Evolutionary conservation across 2,888 invertebrate species (phyloP).

Genomic region (Automeris io): DNA sequence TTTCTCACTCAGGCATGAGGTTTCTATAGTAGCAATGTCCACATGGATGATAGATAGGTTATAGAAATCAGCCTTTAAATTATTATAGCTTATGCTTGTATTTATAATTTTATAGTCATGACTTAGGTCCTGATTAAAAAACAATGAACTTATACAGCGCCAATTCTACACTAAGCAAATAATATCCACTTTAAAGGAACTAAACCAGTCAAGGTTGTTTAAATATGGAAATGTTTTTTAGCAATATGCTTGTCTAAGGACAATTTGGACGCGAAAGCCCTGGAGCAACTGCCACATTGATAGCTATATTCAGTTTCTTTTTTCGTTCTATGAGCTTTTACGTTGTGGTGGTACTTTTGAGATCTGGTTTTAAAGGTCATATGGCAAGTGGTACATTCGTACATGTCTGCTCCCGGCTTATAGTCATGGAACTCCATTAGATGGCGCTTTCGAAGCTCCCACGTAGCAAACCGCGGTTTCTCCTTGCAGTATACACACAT

Average conservation of each 20-base stretch:
- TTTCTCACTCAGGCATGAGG: no score
- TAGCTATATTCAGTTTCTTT: constrained; percentile 64
- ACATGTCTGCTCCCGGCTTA: constrained; percentile 62
- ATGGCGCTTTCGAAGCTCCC: constrained; percentile 61
- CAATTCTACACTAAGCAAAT: no score
- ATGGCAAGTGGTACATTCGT: constrained; percentile 66
- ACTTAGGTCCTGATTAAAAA: no score
- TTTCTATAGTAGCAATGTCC: no score
- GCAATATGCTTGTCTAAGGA: constrained; percentile 74
- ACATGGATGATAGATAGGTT: no score
- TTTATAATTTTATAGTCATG: no score
- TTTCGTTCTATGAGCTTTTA: constrained; percentile 61
- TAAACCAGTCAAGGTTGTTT: neutral
- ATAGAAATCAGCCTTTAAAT: no score
- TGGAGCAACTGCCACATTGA: constrained; percentile 67
- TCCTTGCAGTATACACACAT: constrained; percentile 67
- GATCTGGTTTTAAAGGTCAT: constrained; percentile 67
- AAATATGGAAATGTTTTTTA: constrained; percentile 70
- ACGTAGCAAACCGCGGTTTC: constrained; percentile 62
- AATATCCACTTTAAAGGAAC: no score
- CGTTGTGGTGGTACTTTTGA: constrained; percentile 67
- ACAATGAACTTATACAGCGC: no score
- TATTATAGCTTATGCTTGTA: no score
- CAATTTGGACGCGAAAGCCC: constrained; percentile 69
- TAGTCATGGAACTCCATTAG: constrained; percentile 66